Conservation (phyloP, 2,888 invertebrate species). For the Cryptocephalus moraei region DNA sequence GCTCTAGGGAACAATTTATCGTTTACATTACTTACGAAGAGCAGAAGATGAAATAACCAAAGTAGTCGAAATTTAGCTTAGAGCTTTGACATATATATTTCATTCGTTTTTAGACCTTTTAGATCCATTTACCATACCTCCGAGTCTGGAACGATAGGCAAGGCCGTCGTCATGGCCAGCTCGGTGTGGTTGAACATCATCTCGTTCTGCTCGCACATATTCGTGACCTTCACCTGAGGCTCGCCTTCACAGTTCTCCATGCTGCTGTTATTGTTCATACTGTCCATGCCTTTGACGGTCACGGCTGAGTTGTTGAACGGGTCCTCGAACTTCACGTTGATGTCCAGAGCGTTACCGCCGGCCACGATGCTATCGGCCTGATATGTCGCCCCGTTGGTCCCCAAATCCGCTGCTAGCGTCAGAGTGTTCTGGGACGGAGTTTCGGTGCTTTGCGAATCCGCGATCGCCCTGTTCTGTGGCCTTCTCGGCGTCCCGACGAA, state of each 20-base stretch:
- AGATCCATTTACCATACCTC: conserved; percentile 9
- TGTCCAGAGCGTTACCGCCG: background rate
- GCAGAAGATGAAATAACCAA: no score
- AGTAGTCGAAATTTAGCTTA: no score
- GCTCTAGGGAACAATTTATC: background rate
- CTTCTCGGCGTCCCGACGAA: conserved; percentile 4
- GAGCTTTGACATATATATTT: no score
- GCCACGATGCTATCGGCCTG: background rate
- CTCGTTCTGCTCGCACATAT: conserved; percentile 11
- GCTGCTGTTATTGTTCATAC: background rate
- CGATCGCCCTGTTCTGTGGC: background rate
- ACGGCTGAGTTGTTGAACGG: background rate
- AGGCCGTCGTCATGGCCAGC: conserved; percentile 11
- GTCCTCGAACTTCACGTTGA: background rate
- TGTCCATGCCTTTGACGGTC: background rate
- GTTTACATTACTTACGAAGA: no score
- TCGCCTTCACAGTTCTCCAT: background rate
- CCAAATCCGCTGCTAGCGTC: background rate
- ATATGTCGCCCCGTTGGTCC: background rate
- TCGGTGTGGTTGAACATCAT: conserved; percentile 7
- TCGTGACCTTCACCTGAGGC: conserved; percentile 1
- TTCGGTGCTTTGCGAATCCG: background rate
- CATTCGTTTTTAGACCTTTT: no score
- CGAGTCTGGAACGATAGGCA: conserved; percentile 13
- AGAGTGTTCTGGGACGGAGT: background rate